phyloP scores from a whole-genome alignment of 2,113 vertebrate species.

The Opisthocomus hoazin region DNA sequence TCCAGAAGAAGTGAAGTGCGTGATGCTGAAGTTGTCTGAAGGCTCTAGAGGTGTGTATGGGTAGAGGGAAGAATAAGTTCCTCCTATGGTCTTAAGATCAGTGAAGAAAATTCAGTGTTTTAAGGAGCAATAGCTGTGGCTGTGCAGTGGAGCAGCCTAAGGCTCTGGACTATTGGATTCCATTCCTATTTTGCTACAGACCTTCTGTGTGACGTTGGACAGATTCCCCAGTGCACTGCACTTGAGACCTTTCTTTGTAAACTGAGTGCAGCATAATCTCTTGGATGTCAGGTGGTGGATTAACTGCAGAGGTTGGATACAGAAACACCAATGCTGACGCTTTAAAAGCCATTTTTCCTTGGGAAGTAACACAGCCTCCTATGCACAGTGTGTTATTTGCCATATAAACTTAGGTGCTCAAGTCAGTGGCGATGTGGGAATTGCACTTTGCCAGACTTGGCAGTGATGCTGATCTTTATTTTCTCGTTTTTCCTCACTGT shows the following conservation, averaged over 20 bases:
- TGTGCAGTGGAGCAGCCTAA: too few relatives aligned
- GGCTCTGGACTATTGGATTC: background rate
- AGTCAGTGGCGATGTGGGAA: background rate
- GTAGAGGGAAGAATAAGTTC: background rate
- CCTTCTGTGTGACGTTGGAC: background rate
- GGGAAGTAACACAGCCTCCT: background rate
- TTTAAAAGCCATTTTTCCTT: background rate
- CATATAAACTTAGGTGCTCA: background rate
- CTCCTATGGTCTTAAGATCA: background rate
- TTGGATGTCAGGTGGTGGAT: background rate
- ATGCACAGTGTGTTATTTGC: background rate
- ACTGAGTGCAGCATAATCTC: accelerated
- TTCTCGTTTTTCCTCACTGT: background rate
- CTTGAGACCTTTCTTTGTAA: background rate
- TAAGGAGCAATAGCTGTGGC: background rate
- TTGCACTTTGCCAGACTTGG: accelerated
- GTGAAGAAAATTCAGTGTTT: background rate
- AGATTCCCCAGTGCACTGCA: background rate
- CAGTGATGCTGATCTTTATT: accelerated
- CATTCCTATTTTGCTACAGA: background rate
- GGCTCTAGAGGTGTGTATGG: background rate
- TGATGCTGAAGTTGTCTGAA: background rate
- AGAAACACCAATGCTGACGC: background rate
- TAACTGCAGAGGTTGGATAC: background rate
- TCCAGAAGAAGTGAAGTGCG: background rate